A percentile compares a stretch with the other conserved stretches of the same genome.
phyloP scores from a whole-genome alignment of 2,888 invertebrate species.

The Tachystola acroxantha region DNA sequence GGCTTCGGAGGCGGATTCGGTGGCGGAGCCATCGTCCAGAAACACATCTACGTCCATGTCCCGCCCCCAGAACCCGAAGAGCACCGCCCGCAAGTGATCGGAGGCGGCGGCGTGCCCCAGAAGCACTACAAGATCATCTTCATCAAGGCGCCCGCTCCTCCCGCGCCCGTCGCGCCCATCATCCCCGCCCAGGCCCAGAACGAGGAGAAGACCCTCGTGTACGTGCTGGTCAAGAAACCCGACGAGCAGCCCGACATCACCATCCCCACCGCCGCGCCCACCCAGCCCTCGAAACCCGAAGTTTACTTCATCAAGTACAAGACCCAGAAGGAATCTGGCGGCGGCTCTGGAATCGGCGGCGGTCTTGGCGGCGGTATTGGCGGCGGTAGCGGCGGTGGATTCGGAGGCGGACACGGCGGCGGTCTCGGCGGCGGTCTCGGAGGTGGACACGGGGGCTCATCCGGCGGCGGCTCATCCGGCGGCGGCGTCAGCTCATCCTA shows the following conservation, averaged over 20 bases:
- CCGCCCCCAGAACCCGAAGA: conserved; percentile 89
- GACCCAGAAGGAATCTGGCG: conserved; percentile 80
- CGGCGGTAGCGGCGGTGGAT: conserved; percentile 24
- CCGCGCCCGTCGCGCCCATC: conserved; percentile 85
- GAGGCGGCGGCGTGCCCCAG: conserved; percentile 81
- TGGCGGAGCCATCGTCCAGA: conserved; percentile 81
- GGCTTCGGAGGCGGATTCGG: conserved; percentile 61
- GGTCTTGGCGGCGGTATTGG: conserved; percentile 26
- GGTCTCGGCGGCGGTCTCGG: conserved; percentile 27
- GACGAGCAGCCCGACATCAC: conserved; percentile 90
- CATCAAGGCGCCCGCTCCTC: conserved; percentile 89
- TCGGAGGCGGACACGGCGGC: conserved; percentile 29
- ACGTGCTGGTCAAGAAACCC: conserved; percentile 90
- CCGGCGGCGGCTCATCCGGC: conserved; percentile 32
- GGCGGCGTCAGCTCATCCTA: conserved; percentile 47
- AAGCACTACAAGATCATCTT: conserved; percentile 93
- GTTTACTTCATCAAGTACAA: conserved; percentile 92
- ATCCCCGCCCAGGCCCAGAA: conserved; percentile 86
- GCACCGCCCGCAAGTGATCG: conserved; percentile 81
- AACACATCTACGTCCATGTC: conserved; percentile 90
- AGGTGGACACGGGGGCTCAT: conserved; percentile 27
- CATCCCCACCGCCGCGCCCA: conserved; percentile 84
- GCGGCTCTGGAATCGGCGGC: conserved; percentile 34
- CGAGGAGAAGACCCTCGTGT: conserved; percentile 89
- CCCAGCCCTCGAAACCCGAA: conserved; percentile 88